Evolutionary conservation across 2,797 vertebrate species (phyloP), one percentile per base, ranked within the genome.

Genomic region (Gymnocypris eckloni): DNA sequence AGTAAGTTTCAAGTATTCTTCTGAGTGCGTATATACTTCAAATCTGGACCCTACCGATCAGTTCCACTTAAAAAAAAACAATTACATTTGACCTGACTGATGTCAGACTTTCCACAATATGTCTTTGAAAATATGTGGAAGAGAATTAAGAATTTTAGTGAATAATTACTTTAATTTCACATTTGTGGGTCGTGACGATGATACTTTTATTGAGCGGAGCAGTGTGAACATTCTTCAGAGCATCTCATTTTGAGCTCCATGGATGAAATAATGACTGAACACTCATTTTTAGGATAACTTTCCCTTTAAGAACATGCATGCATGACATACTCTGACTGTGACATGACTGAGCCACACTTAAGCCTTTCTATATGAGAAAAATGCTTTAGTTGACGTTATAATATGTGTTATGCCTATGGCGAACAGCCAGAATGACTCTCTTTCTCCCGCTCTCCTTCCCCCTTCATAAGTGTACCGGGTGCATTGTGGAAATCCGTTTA

Each of bases 401-500:
- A 56, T 37, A 75, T 83, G 52, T 39, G 37, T 39, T 76, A 54
- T 69, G 33, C 33, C 33, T 50, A 67, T 78, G 50, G 61, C 41
- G 20, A 20, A 52, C 16, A 71, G 50, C 78, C 70, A 84, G 61
- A 83, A 56, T 64, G 59, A 64, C 33, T 80, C 33, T 73, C 12
- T 56, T 79, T 67, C 50, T 75, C 64, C 80, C 25, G 18, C 67
- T 71, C 22, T 79, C 45, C 61, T 71, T 52, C 52, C 64, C 41
- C 41, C 8, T 43, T 33, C 41, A 50, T 48, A 50, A 77, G 61
- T 22, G 61, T 67, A 77, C 13, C 3, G 83, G 54, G 43, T 86
- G n/a, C 73, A 75, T 48, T 48, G 84, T 86, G 80, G 84, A 88
- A 85, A 85, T 77, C 81, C 67, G 37, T 79, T 88, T 85, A 82